Evolutionary conservation across 2,888 invertebrate genomes (phyloP), one percentile per base, ranked within the genome.

Genomic region (Lacanobia wlatinum): DNA sequence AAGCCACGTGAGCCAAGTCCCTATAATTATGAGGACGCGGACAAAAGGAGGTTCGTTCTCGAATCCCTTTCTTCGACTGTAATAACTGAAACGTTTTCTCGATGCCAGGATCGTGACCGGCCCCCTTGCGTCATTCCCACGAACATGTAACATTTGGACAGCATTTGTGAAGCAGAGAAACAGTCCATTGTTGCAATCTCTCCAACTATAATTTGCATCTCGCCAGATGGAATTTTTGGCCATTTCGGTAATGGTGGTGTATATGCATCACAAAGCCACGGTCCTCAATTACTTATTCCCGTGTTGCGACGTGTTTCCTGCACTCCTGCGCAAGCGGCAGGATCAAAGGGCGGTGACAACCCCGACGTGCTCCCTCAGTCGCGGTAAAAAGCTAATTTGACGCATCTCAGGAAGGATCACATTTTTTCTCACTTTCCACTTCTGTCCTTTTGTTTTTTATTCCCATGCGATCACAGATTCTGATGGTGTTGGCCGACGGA

Each of bases 361-460:
- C 87, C 78, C 81, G 72, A 85, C 81, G 77, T 78, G 78, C 68
- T 73, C 76, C 59, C 77, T 83, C 77, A 86, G 86, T 87, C 61
- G 87, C 88, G 85, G 64, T 79, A 93, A 93, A 93, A 90, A 87
- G 81, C 87, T 86, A 91, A 92, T 92, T 92, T 92, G 90, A 92
- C 90, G 90, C 88, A 84, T 70, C 84, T 86, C 84, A 84, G 85
- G 83, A 87, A 87, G 85, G 87, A 88, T 87, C 84, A 74, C 84
- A 73, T 87, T 89, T 89, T 90, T 89, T 89, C 79, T 88, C 77
- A 81, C 84, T 89, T 89, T 88, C 89, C 86, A 88, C 88, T 88
- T 88, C 82, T 84, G 86, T 88, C 84, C 83, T 87, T 87, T 81
- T 76, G 79, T 87, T 90, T 90, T 73, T 90, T 93, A 90, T 89